Evolutionary conservation across 2,888 invertebrate genomes (phyloP), one percentile per base, ranked within the genome.

Genomic region (Microplitis manilae): DNA sequence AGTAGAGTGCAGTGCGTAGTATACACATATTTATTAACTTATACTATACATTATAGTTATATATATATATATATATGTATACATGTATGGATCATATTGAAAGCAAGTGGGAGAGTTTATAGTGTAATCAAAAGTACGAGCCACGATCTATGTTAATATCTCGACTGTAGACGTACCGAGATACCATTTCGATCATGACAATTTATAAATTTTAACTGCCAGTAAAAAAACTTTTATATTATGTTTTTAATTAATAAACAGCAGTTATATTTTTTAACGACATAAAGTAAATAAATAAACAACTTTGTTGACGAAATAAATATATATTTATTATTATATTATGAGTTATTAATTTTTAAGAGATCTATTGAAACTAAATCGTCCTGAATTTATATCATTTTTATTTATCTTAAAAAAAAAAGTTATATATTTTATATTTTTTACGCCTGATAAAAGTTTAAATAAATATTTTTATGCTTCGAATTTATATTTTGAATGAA

Each of bases 1-100:
- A 50, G 77, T 50, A 8, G 50, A 50, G 76, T 73, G 81, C 75
- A 80, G 81, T 79, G 79, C 80, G 73, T 78, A 80, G 80, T 81
- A 80, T 81, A 82, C 80, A 80, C 81, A 81, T 80, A 79, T 82
- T 75, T 68, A 73, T 75, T 73, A 80, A 81, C 81, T 81, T 82
- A 83, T 82, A 83, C 77, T 50, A 73, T 65, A 73, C 72, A 74
- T 68, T 79, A 75, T 69, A 75, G 17, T 17, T 73, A 50, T 50
- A 70, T 79, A 64, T 79, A 79, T 79, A 75, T 73, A 50, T 50
- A 70, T 79, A 64, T 79, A 79, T 79, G 76, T 69, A 77, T 50
- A 13, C 50, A 50, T 50, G 2, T 13, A 30, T 50, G 5, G 50
- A 13, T 50, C 13, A 50, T 50, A 50, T 30, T 30, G 30, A 2